phyloP scores from a whole-genome alignment of 1,140 invertebrate genomes.

The Phocides pigmalion region DNA sequence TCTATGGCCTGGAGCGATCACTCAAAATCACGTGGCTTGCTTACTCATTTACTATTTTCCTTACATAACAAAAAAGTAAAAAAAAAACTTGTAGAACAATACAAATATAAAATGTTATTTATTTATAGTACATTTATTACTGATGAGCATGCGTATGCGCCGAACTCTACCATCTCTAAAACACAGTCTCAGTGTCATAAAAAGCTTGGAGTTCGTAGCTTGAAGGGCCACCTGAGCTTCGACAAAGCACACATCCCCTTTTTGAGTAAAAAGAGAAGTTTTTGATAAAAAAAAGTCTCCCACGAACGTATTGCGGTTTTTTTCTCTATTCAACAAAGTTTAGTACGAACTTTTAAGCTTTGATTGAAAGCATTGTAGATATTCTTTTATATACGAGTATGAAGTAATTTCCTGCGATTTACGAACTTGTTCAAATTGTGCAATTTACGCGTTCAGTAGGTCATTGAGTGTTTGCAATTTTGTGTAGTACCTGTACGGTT shows the following conservation, averaged over 20 bases:
- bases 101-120: too few relatives aligned
- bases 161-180: too few relatives aligned
- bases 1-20: too few relatives aligned
- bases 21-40: too few relatives aligned
- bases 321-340: slow-evolving; percentile 43
- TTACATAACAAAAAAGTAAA: too few relatives aligned
- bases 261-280: slow-evolving; percentile 57
- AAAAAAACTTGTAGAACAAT: too few relatives aligned
- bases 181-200: not conserved
- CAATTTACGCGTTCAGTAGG: slow-evolving; percentile 5
- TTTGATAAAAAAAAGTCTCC: slow-evolving; percentile 65
- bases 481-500: too few relatives aligned
- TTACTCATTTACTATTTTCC: too few relatives aligned
- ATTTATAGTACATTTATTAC: too few relatives aligned
- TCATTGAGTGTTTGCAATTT: too few relatives aligned
- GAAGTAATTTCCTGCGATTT: slow-evolving; percentile 39
- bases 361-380: slow-evolving; percentile 51
- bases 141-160: too few relatives aligned
- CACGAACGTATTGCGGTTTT: slow-evolving; percentile 65
- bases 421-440: not conserved
- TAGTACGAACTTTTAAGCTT: slow-evolving; percentile 44
- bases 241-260: slow-evolving; percentile 61
- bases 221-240: slow-evolving; percentile 53
- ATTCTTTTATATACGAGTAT: slow-evolving; percentile 37
- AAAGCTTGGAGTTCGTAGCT: not conserved